Percentiles rank a stretch among this genome's conserved stretches.
These are phyloP conservation scores for Cosmorhoe ocellata DNA, from an alignment of 2,888 invertebrate species.

Conservation along the genomic window DNA sequence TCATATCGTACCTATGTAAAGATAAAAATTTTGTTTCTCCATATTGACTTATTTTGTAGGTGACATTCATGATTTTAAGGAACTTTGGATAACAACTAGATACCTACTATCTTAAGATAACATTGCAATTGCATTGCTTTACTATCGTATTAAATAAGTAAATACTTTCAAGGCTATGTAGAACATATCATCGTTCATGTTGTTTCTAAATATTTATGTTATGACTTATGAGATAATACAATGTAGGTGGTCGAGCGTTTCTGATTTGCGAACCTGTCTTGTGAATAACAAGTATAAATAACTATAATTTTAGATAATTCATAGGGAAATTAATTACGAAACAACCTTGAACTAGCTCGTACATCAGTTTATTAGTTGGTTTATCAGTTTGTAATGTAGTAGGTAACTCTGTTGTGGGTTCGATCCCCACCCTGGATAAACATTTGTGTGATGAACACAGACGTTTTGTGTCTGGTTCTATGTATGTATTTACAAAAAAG, in stretches of 20 bases:
- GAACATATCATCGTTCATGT: too few species aligned
- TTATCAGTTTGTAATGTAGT: too few species aligned
- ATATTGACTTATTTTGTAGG: not conserved
- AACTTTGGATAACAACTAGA: not conserved
- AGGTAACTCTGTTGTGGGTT: too few species aligned
- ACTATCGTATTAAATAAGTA: constrained; percentile 4
- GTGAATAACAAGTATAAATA: constrained; percentile 1
- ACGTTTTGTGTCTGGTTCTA: too few species aligned
- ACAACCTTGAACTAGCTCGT: too few species aligned
- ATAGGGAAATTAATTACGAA: constrained; percentile 1
- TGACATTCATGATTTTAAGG: constrained; percentile 6
- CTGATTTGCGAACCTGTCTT: constrained; percentile 14
- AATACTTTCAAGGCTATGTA: constrained; percentile 18
- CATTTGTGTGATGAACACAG: too few species aligned
- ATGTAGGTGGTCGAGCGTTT: not conserved
- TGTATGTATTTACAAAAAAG: too few species aligned
- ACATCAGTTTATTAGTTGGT: too few species aligned
- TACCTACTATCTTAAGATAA: not conserved
- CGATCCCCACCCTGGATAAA: too few species aligned
- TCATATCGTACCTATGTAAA: too few species aligned
- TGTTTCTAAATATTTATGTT: constrained; percentile 18
- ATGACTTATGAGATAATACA: constrained; percentile 6
- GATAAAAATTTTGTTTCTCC: too few species aligned
- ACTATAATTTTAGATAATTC: not conserved
- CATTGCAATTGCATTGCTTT: not conserved